Conservation (phyloP, 1,140 invertebrate genomes). For the Monochamus saltuarius region DNA sequence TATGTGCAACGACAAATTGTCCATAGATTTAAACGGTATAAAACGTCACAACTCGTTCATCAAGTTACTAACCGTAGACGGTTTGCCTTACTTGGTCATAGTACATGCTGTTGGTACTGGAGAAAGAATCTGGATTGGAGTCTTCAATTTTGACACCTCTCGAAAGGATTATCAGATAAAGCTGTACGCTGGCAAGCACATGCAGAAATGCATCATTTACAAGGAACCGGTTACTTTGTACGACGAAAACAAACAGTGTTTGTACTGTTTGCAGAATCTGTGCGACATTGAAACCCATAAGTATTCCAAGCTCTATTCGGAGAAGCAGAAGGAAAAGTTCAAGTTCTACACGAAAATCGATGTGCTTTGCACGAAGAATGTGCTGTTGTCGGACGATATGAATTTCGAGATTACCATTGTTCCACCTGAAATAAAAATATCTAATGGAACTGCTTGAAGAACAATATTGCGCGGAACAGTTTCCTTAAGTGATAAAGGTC, state of each 20-base stretch:
- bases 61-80: conserved; percentile 9
- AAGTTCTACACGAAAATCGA: conserved; percentile 12
- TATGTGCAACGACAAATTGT: conserved; percentile 4
- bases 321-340: conserved; percentile 11
- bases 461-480: background rate
- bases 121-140: conserved; percentile 4
- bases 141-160: conserved; percentile 4
- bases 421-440: background rate
- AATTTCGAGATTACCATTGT: conserved; percentile 11
- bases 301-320: conserved; percentile 10
- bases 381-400: conserved; percentile 7
- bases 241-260: conserved; percentile 13
- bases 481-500: background rate
- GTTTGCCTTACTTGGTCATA: conserved; percentile 12
- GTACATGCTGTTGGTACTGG: conserved; percentile 8
- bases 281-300: conserved; percentile 6
- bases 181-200: background rate
- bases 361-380: background rate
- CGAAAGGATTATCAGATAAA: conserved; percentile 5
- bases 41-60: conserved; percentile 15
- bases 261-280: conserved; percentile 16
- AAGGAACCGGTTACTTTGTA: conserved; percentile 4
- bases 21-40: conserved; percentile 12
- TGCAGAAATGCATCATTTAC: background rate
- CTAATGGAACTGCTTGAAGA: background rate